Evolutionary conservation across 1,140 invertebrate genomes (phyloP), one percentile per base, ranked within the genome.

Genomic region (Tyrophagus putrescentiae): DNA sequence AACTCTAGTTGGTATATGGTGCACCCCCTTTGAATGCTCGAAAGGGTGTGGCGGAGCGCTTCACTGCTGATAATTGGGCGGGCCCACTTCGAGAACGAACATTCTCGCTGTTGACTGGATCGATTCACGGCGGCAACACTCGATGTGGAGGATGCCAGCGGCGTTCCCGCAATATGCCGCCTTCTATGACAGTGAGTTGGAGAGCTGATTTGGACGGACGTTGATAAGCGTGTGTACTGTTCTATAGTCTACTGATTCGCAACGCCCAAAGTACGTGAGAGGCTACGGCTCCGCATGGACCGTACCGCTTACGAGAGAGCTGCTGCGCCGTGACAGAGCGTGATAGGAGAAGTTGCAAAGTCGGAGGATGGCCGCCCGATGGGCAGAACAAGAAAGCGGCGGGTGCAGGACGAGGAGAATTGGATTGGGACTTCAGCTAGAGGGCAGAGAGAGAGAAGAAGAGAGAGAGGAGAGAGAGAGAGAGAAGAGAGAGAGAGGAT

Each of bases 51-150:
- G 3, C 21, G 23, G 57, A 48, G 29, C 21, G 50, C 27, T 58
- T 60, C 16, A 1, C 59, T 7, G 36, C 29, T 0, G 61, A 62
- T 31, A 50, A 48, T 27, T 62, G 28, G 34, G 61, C 56, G 28
- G 28, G 4, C 6, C 18, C 53, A 45, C 28, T 13, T 32, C 39
- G n/a, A 54, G 56, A 56, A 2, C 25, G 16, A 31, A 18, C 28
- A 29, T 62, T 31, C 11, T 63, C n/a, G 6, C 62, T 32, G 11
- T 7, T 32, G 13, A 32, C 39, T 53, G 62, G 63, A 58, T 25
- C 67, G 6, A 65, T 66, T 25, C 69, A 70, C 41, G 68, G 68
- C 41, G 69, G 69, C 0, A 56, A n/a, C 6, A 32, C 6, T 25
- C 16, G 25, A 4, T 56, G 6, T 34, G 45, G 29, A 9, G 3